Evolutionary conservation across 2,113 vertebrate species (phyloP).

Genomic region (Brienomyrus longianalis): DNA sequence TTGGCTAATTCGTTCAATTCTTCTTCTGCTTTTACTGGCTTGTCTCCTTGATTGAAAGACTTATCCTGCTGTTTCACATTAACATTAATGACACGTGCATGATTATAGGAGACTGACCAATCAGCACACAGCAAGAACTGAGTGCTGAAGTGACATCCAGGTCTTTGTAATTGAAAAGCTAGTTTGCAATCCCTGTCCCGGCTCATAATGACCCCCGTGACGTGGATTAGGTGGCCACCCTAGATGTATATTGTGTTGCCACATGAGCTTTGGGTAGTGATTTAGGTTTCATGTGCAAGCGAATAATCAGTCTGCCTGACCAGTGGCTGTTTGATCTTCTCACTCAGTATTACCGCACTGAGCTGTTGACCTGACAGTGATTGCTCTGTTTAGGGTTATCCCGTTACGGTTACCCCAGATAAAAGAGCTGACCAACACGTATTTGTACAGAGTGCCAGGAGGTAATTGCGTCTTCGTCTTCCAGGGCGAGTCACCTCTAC

Average conservation of each 20-base stretch:
- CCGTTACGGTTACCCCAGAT: conserved; percentile 11
- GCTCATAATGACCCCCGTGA: background rate
- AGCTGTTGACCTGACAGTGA: conserved; percentile 8
- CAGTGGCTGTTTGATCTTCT: background rate
- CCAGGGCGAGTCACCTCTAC: conserved; percentile 19
- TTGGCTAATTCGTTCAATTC: background rate
- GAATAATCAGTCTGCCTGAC: conserved; percentile 29
- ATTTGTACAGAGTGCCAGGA: conserved; percentile 12
- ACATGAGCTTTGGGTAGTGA: background rate
- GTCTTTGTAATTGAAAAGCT: background rate
- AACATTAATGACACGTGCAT: background rate
- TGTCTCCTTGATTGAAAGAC: background rate
- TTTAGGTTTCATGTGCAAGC: background rate
- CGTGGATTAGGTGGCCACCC: background rate
- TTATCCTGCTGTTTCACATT: background rate
- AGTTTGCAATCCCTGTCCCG: background rate
- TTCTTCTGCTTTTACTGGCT: background rate
- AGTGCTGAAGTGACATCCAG: background rate
- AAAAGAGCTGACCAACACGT: conserved; percentile 17
- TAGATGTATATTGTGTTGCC: background rate
- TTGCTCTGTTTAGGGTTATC: background rate
- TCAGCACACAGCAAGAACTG: background rate
- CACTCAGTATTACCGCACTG: background rate
- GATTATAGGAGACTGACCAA: background rate
- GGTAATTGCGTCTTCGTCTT: conserved; percentile 23